Percentiles rank a stretch among this genome's conserved stretches.
phyloP scores from a whole-genome alignment of 92 coral and sea anemone species.

The Virgularia gustaviana region DNA sequence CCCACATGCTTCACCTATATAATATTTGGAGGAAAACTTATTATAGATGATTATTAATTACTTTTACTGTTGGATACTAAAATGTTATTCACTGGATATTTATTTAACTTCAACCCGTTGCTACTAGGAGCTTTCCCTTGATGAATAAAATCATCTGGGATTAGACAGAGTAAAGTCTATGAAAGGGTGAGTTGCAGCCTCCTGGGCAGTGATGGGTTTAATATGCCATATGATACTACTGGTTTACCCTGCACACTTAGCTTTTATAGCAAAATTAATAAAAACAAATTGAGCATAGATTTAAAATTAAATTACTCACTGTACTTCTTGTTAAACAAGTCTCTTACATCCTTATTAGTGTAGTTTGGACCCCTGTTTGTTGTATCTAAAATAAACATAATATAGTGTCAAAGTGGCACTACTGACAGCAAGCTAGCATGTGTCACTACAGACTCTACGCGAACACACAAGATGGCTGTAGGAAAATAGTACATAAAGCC shows the following conservation, averaged over 20 bases:
- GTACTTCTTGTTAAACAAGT: conserved; percentile 20
- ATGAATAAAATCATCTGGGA: background rate
- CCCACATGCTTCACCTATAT: background rate
- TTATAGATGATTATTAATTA: background rate
- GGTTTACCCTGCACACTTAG: background rate
- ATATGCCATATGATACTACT: background rate
- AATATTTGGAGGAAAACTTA: background rate
- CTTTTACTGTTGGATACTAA: background rate
- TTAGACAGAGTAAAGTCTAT: background rate
- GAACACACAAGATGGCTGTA: no score
- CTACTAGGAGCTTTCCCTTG: no score
- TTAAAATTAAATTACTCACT: conserved; percentile 19
- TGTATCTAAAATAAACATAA: background rate
- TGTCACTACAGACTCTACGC: no score
- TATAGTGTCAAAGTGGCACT: background rate
- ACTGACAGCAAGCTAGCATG: no score
- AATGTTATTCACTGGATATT: no score
- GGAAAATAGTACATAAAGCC: no score
- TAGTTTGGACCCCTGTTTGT: background rate
- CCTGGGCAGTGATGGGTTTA: background rate
- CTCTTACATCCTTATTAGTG: background rate
- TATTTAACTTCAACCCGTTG: no score
- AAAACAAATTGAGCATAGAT: no score
- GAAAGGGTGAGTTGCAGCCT: no score
- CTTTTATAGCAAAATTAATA: background rate